Evolutionary conservation across 1,140 invertebrate species (phyloP), one percentile per base, ranked within the genome.

Genomic region (Gonioctena quinquepunctata): DNA sequence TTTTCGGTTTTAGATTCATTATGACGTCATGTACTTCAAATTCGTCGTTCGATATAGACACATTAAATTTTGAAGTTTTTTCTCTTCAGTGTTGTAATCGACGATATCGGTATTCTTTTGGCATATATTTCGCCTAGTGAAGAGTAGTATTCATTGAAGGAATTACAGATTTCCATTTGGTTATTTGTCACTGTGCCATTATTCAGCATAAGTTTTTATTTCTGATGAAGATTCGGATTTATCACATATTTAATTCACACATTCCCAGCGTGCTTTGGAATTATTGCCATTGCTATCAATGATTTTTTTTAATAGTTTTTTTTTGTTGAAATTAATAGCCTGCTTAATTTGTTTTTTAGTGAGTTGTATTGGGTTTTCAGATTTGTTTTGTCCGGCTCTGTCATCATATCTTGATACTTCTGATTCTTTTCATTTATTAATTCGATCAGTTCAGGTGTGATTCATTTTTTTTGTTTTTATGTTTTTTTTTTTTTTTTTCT

Each of bases 21-120:
- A 68, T 68, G 2, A 59, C 28, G 18, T 61, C 22, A 8, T n/a
- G 19, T 25, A 68, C 48, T 61, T 68, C 66, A 48, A 13, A 7
- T 50, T n/a, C 25, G 22, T 60, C 16, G 54, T 60, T 11, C 13
- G 25, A 68, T 11, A 18, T 22, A 68, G 16, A 56, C 5, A 42
- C 16, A 60, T 33, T 56, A 16, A 13, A 49, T 52, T 52, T 66
- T 26, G n/a, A 11, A 59, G 8, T 16, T 59, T 23, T 1, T 59
- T 63, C 19, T 7, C 19, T 63, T n/a, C n/a, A n/a, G n/a, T n/a
- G n/a, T n/a, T n/a, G n/a, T n/a, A n/a, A n/a, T n/a, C n/a, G n/a
- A n/a, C n/a, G n/a, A n/a, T n/a, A n/a, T n/a, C n/a, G n/a, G n/a
- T n/a, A n/a, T n/a, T n/a, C n/a, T n/a, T n/a, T n/a, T n/a, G n/a